A percentile compares a stretch with the other conserved stretches of the same genome.
These are phyloP conservation scores for Turdus rufiventris DNA, from an alignment of 2,113 vertebrate species.

Conservation along the genomic window DNA sequence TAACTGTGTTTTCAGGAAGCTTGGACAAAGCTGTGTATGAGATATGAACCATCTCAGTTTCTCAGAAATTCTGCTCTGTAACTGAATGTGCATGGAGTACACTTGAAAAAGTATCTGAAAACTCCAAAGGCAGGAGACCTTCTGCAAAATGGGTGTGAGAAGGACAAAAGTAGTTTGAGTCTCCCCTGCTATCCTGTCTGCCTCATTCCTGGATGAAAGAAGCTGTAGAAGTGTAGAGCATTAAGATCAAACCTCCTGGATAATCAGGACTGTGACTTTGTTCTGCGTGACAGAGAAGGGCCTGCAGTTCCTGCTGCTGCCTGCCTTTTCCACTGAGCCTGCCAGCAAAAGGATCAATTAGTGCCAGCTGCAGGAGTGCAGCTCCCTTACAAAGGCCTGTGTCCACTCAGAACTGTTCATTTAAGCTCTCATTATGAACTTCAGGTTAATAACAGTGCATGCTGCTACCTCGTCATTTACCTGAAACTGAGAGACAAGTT, in stretches of 20 bases:
- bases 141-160: neutral
- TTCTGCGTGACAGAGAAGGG: conserved; percentile 3
- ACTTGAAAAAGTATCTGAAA: neutral
- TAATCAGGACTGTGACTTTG: conserved; percentile 32
- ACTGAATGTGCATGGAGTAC: neutral
- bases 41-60: neutral
- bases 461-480: neutral
- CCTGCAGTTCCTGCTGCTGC: neutral
- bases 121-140: neutral
- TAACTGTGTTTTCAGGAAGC: neutral
- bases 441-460: neutral
- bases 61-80: neutral
- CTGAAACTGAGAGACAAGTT: neutral
- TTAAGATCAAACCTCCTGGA: conserved; percentile 28
- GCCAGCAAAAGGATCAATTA: conserved; percentile 23
- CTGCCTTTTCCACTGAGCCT: neutral
- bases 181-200: neutral
- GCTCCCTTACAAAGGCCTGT: neutral
- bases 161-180: neutral
- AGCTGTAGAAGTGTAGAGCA: neutral
- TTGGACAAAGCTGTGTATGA: neutral
- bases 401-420: neutral
- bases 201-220: neutral
- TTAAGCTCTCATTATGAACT: neutral
- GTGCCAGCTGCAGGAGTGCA: neutral